Evolutionary conservation across 1,140 invertebrate species (phyloP), one percentile per base, ranked within the genome.

Genomic region (Venustaconcha ellipsiformis): DNA sequence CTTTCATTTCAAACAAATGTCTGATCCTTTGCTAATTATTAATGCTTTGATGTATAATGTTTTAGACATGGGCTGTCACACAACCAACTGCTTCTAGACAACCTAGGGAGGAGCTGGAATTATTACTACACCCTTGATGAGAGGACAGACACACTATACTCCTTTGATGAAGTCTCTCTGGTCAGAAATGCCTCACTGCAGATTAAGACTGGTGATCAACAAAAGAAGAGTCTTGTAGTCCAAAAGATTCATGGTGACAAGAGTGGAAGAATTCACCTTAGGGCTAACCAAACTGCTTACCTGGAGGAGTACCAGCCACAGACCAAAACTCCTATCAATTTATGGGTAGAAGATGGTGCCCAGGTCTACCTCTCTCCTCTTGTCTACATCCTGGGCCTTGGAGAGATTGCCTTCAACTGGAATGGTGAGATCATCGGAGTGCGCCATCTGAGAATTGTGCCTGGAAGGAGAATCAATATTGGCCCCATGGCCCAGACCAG

Each of bases 351-450:
- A 57, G 76, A 76, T 30, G 80, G 78, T 13, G 82, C 79, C 8
- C 71, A 72, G 20, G 80, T 79, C 1, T 84, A 77, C 71, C 74
- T 86, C 18, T 82, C 85, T 18, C 76, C 81, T 37, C 64, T 85
- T 4, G 83, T 85, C 18, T 85, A 86, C 71, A 83, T 86, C 26
- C 72, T 85, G 8, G 85, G 85, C 18, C 18, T 67, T 20, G 85
- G 85, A 18, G 78, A 86, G 59, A 79, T 85, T 23, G 85, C 85
- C 37, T 78, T 86, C n/a, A 84, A 79, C 57, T 86, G 85, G 85
- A 81, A 85, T 68, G 85, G 85, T 37, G 85, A 85, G 74, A 79
- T 85, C 56, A 81, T 86, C 15, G 85, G 85, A 26, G 83, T 85
- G 4, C 67, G 78, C 13, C 83, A 86, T 68, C 64, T 86, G 63